Percentiles rank a stretch among this genome's conserved stretches.
Evolutionary conservation across 64 coral and sea anemone species (phyloP).

Genomic region (Pocillopora verrucosa): DNA sequence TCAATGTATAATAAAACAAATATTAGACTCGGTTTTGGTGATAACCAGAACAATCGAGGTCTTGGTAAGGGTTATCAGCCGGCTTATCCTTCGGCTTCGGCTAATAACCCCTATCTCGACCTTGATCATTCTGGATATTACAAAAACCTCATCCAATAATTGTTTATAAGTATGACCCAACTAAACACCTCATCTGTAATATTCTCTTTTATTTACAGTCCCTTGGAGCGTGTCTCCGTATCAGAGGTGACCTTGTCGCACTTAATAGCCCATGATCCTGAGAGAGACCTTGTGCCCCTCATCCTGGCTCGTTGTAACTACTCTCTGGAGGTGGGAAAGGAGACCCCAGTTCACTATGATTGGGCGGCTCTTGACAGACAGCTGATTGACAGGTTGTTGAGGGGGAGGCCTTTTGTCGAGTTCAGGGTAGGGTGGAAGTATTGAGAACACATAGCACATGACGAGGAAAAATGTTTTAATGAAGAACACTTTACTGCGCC

Average conservation of each 20-base stretch:
- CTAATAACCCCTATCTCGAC: too few relatives aligned
- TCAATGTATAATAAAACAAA: too few relatives aligned
- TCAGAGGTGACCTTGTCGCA: conserved; percentile 61
- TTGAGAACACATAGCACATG: conserved; percentile 24
- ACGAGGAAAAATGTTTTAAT: conserved; percentile 11
- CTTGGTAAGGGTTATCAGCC: too few relatives aligned
- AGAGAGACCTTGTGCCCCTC: conserved; percentile 73
- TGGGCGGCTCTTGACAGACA: conserved; percentile 77
- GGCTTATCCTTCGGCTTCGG: too few relatives aligned
- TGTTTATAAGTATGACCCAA: too few relatives aligned
- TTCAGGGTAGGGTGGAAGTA: conserved; percentile 68
- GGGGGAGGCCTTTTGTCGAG: conserved; percentile 63
- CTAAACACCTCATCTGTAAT: too few relatives aligned
- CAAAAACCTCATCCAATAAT: too few relatives aligned
- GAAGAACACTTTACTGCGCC: background rate
- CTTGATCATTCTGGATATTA: too few relatives aligned
- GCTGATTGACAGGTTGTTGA: conserved; percentile 83
- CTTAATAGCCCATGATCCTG: conserved; percentile 64
- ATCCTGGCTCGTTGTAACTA: conserved; percentile 77
- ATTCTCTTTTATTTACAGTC: background rate
- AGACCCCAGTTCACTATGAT: conserved; percentile 71
- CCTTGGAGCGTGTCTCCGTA: conserved; percentile 16
- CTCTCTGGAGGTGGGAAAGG: conserved; percentile 73
- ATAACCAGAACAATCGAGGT: too few relatives aligned
- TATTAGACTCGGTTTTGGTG: too few relatives aligned